A percentile compares a stretch with the other conserved stretches of the same genome.
phyloP scores from a whole-genome alignment of 2,888 invertebrate genomes.

The Thyatira batis region DNA sequence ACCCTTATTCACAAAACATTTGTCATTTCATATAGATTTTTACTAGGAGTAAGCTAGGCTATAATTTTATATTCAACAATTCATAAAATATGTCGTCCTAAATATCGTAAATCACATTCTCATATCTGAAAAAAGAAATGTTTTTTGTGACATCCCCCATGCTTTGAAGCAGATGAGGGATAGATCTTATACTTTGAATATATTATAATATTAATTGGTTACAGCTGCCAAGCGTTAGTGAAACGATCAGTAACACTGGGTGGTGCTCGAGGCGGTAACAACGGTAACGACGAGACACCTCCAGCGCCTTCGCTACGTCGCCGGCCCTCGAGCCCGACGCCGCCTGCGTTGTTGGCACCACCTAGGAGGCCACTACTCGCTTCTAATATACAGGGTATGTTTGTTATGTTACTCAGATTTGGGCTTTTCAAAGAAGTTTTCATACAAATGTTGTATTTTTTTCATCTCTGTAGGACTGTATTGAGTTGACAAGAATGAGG shows the following conservation, averaged over 20 bases:
- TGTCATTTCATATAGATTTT: too few species aligned
- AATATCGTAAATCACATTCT: too few species aligned
- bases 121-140: too few species aligned
- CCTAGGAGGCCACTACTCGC: constrained; percentile 64
- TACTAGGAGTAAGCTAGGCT: too few species aligned
- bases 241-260: constrained; percentile 69
- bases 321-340: constrained; percentile 71
- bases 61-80: too few species aligned
- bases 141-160: not conserved
- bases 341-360: constrained; percentile 46
- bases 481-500: too few species aligned
- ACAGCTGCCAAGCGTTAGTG: constrained; percentile 76
- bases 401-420: constrained; percentile 43
- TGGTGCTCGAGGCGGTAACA: constrained; percentile 49
- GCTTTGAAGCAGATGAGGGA: not conserved
- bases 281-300: constrained; percentile 58
- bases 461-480: too few species aligned
- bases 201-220: not conserved
- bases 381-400: constrained; percentile 68
- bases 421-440: too few species aligned
- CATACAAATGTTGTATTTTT: too few species aligned
- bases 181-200: too few species aligned
- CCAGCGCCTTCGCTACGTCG: constrained; percentile 74
- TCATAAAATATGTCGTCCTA: too few species aligned
- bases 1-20: too few species aligned